These are phyloP conservation scores for Nyctibius bracteatus DNA, from an alignment of 2,113 vertebrate genomes.

Conservation along the genomic window DNA sequence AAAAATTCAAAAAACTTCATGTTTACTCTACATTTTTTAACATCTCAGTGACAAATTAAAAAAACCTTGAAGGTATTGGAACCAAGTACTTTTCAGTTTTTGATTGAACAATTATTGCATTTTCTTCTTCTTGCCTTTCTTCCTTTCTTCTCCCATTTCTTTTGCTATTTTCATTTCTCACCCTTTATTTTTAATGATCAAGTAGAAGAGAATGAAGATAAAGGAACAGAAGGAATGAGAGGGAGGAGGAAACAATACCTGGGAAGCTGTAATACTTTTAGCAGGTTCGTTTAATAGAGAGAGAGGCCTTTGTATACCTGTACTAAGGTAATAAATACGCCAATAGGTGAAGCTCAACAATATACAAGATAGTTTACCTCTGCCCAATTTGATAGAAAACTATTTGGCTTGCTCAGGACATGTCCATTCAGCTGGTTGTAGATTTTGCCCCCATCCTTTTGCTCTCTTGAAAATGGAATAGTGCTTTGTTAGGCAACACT, in stretches of 20 bases:
- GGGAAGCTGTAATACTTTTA: not conserved
- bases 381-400: not conserved
- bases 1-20: conserved; percentile 28
- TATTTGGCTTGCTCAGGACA: not conserved
- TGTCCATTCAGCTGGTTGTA: not conserved
- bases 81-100: not conserved
- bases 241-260: not conserved
- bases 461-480: not conserved
- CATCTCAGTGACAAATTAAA: not conserved
- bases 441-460: not conserved
- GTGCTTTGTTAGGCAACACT: not conserved
- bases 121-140: not conserved
- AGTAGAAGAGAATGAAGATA: not conserved
- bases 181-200: not conserved
- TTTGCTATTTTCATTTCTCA: not conserved
- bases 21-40: conserved; percentile 22
- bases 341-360: not conserved
- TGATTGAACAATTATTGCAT: not conserved
- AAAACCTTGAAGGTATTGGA: not conserved
- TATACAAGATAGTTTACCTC: not conserved
- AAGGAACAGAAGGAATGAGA: not conserved
- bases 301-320: not conserved
- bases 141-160: not conserved
- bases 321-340: not conserved
- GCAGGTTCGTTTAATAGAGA: not conserved